Percentiles rank a stretch among this genome's conserved stretches.
Conservation (phyloP, 2,113 vertebrate species). For the Heterotilapia buettikoferi region DNA sequence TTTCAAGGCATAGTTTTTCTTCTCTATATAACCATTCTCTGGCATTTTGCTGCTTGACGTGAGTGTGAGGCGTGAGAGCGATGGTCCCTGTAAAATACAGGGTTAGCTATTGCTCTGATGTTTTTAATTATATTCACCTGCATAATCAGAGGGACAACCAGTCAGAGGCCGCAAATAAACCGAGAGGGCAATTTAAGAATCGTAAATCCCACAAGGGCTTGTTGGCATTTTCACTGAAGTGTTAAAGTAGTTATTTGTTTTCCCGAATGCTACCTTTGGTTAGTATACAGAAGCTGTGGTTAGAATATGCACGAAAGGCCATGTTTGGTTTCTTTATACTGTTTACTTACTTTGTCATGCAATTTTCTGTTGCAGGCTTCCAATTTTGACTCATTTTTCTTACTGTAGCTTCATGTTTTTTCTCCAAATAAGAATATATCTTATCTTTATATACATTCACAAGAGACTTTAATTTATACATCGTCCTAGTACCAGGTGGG, state of each 20-base stretch:
- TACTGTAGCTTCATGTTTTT: background rate
- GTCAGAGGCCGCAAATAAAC: conserved; percentile 58
- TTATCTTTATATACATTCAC: background rate
- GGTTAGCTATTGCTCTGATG: conserved; percentile 33
- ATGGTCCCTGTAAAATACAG: conserved; percentile 32
- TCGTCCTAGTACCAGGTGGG: background rate
- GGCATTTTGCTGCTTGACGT: background rate
- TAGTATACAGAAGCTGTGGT: conserved; percentile 44
- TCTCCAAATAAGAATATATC: background rate
- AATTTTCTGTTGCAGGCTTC: conserved; percentile 17
- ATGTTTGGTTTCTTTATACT: conserved; percentile 39
- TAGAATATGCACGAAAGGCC: conserved; percentile 43
- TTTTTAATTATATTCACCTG: conserved; percentile 67
- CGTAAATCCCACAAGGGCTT: conserved; percentile 53
- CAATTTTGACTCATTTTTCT: conserved; percentile 6
- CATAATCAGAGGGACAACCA: conserved; percentile 55
- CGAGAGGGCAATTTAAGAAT: conserved; percentile 50
- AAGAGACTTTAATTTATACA: background rate
- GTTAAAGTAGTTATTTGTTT: conserved; percentile 64
- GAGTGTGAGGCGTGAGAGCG: conserved; percentile 58
- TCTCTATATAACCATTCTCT: background rate
- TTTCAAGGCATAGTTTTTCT: background rate
- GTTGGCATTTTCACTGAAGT: conserved; percentile 62
- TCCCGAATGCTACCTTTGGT: conserved; percentile 61
- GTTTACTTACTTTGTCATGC: conserved; percentile 44